A percentile compares a stretch with the other conserved stretches of the same genome.
phyloP scores from a whole-genome alignment of 2,113 vertebrate species.

The Dasyornis broadbenti region DNA sequence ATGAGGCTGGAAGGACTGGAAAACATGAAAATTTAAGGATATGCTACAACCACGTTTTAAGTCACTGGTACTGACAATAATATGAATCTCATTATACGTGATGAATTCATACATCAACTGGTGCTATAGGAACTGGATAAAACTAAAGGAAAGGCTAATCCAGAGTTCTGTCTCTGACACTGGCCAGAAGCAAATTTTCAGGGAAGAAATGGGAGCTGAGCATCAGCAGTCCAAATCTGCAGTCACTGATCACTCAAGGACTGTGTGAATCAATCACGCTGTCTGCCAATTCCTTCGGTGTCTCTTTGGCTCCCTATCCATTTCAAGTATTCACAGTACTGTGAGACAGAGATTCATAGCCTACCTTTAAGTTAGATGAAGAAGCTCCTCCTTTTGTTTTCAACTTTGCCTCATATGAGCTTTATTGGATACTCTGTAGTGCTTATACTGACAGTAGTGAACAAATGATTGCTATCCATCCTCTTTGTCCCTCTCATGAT shows the following conservation, averaged over 20 bases:
- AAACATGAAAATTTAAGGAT: neutral
- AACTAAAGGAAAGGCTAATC: neutral
- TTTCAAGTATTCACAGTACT: neutral
- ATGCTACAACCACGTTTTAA: neutral
- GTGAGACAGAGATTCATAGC: neutral
- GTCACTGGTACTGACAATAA: neutral
- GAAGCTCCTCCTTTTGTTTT: neutral
- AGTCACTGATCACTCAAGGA: rapidly evolving
- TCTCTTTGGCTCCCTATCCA: neutral
- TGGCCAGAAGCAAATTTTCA: neutral
- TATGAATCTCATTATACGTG: neutral
- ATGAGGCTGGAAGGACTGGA: neutral
- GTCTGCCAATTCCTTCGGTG: neutral
- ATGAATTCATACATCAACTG: neutral
- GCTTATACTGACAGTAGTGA: neutral
- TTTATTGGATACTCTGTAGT: neutral
- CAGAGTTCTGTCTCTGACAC: neutral
- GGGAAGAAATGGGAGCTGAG: neutral
- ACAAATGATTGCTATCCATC: rapidly evolving
- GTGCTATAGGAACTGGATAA: neutral
- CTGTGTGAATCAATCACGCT: rapidly evolving
- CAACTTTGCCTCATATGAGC: neutral
- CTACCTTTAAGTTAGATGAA: neutral
- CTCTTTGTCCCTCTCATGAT: neutral
- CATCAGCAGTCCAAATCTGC: neutral